Conservation (phyloP, 2,888 invertebrate species). For the Morpho helenor region DNA sequence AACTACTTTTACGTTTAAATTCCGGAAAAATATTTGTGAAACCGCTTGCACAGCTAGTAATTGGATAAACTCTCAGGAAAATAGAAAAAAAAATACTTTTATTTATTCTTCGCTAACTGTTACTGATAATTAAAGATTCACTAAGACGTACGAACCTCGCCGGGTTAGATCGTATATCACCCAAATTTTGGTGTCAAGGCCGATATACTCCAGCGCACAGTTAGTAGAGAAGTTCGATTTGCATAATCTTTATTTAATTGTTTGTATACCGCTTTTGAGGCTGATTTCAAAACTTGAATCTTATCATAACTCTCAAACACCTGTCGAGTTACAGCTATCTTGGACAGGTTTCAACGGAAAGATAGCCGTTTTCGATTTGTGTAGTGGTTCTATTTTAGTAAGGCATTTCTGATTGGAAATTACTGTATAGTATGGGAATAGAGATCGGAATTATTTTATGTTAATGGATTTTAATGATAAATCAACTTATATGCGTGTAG, state of each 20-base stretch:
- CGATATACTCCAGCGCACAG: constrained; percentile 6
- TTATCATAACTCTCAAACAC: constrained; percentile 26
- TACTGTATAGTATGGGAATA: constrained; percentile 16
- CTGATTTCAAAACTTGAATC: constrained; percentile 28
- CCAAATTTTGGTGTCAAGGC: constrained; percentile 25
- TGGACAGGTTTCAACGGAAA: constrained; percentile 17
- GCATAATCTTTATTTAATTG: constrained; percentile 36
- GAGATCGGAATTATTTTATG: constrained; percentile 8
- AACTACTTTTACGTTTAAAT: too few relatives aligned
- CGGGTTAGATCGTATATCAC: background rate
- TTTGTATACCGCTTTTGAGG: constrained; percentile 27
- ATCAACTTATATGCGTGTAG: constrained; percentile 6
- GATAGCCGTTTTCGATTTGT: constrained; percentile 15
- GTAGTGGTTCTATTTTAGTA: constrained; percentile 12
- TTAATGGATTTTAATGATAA: constrained; percentile 9
- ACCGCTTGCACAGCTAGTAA: too few relatives aligned
- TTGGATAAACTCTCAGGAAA: too few relatives aligned
- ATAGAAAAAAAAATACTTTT: too few relatives aligned
- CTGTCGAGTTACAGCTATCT: constrained; percentile 25
- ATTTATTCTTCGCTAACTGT: too few relatives aligned
- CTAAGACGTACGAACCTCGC: background rate
- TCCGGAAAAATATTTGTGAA: too few relatives aligned
- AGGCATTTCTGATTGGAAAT: constrained; percentile 20
- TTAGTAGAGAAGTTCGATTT: constrained; percentile 25
- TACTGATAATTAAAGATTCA: too few relatives aligned